Conservation (phyloP, 2,888 invertebrate species). For the Drosophila mimica region DNA sequence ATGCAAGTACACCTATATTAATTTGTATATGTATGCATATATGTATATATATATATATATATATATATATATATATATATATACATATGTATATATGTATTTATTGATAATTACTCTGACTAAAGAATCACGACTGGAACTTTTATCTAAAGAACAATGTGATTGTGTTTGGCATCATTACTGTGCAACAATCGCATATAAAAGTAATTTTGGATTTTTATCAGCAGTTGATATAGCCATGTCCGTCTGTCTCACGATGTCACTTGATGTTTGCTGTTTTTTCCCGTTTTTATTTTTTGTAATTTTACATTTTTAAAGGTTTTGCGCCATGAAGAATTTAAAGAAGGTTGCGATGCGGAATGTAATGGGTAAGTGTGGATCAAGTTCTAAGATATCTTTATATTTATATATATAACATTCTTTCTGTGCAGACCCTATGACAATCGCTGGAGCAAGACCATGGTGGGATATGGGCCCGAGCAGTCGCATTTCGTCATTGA, state of each 20-base stretch:
- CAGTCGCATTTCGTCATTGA: conserved; percentile 97
- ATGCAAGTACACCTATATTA: background rate
- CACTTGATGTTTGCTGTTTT: background rate
- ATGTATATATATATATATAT: background rate
- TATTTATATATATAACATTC: background rate
- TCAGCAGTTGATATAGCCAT: background rate
- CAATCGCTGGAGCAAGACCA: conserved; percentile 99
- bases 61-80: background rate
- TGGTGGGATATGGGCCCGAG: conserved; percentile 99
- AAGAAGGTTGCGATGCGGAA: conserved; percentile 97
- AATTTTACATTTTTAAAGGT: conserved; percentile 87
- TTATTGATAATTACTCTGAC: conserved; percentile 9
- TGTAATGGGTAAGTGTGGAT: conserved; percentile 94
- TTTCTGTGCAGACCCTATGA: conserved; percentile 92
- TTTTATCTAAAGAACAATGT: conserved; percentile 37
- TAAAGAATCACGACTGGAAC: background rate
- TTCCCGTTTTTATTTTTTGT: background rate
- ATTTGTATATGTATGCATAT: background rate
- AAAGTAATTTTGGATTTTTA: conserved; percentile 17
- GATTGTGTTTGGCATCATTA: conserved; percentile 20
- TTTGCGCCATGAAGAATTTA: conserved; percentile 98
- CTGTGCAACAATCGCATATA: conserved; percentile 2
- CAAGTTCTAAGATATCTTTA: background rate
- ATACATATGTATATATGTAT: background rate
- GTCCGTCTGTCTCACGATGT: background rate